Evolutionary conservation across 2,888 invertebrate genomes (phyloP), one percentile per base, ranked within the genome.

Genomic region (Eueremaeus valkanovi): DNA sequence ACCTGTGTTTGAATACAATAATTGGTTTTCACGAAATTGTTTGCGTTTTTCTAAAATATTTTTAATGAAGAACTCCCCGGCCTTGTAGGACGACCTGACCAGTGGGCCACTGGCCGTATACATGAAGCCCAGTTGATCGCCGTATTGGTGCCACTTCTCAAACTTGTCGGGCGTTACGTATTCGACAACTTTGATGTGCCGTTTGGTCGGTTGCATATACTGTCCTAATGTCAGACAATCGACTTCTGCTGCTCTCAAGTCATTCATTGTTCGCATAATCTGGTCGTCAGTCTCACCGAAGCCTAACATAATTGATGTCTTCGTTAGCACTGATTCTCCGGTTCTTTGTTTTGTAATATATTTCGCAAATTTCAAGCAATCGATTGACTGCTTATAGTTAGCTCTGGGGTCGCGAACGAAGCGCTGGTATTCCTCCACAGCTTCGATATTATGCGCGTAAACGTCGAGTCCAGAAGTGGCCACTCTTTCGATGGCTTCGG

Each of bases 131-230:
- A 98, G 84, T 80, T 90, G 86, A 74, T 88, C 86, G 0, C 97
- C 98, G 8, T 89, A 85, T 29, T 86, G 84, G 83, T 95, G 91
- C 95, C 95, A 97, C 74, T 89, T 85, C 81, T 90, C 80, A 79
- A 92, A 99, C 84, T 94, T 95, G 78, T 91, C 92, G 0, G 98
- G 98, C 0, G 95, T 96, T 0, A 99, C 93, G 85, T 98, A 99
- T 83, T 99, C 98, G 61, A 90, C 89, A 0, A 96, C 85, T 85
- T 92, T 93, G 33, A 99, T 86, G 84, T 99, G 99, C 11, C 91
- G 87, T 82, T 95, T 97, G 0, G 98, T 99, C 0, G 99, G 99
- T 83, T 99, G 99, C 97, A 99, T 99, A 85, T 99, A 99, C 82
- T 99, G 99, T 0, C 99, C 99, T 6, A 99, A 86, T 0, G 99